Conservation (phyloP, 2,113 vertebrate species). For the Apteryx mantelli region DNA sequence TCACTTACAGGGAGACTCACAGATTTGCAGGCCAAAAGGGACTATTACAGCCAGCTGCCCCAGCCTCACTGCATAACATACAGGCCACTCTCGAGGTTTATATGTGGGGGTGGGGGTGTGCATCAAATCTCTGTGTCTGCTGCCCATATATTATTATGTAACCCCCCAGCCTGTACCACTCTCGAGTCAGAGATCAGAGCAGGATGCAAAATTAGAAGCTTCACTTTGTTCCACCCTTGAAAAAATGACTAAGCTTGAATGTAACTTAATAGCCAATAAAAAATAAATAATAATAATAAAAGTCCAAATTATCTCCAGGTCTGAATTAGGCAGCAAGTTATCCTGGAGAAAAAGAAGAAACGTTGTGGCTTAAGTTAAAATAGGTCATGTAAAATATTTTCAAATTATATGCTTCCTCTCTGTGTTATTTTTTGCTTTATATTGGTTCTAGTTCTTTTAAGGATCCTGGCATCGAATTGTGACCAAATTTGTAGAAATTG, state of each 20-base stretch:
- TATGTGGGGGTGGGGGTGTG: not conserved
- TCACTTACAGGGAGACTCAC: not conserved
- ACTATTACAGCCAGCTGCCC: not conserved
- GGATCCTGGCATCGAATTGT: not conserved
- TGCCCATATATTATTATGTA: not conserved
- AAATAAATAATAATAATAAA: slow-evolving; percentile 33
- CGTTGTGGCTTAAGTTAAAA: not conserved
- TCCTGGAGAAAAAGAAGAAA: not conserved
- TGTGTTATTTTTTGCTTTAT: not conserved
- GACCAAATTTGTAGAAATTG: not conserved
- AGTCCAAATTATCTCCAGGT: slow-evolving; percentile 6
- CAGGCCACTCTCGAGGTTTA: not conserved
- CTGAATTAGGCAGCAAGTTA: slow-evolving; percentile 29
- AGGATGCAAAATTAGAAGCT: slow-evolving; percentile 24
- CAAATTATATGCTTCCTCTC: not conserved
- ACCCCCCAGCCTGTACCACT: not conserved
- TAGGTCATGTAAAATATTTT: not conserved
- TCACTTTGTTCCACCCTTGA: slow-evolving; percentile 13
- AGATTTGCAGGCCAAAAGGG: not conserved
- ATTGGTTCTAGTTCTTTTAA: not conserved
- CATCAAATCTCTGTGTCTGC: not conserved
- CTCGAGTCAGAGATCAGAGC: slow-evolving; percentile 8
- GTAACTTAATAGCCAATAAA: slow-evolving; percentile 15
- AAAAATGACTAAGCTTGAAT: slow-evolving; percentile 23
- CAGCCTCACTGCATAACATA: not conserved